Percentiles rank a stretch among this genome's conserved stretches.
Conservation (phyloP, 2,797 vertebrate species). For the Acipenser ruthenus region DNA sequence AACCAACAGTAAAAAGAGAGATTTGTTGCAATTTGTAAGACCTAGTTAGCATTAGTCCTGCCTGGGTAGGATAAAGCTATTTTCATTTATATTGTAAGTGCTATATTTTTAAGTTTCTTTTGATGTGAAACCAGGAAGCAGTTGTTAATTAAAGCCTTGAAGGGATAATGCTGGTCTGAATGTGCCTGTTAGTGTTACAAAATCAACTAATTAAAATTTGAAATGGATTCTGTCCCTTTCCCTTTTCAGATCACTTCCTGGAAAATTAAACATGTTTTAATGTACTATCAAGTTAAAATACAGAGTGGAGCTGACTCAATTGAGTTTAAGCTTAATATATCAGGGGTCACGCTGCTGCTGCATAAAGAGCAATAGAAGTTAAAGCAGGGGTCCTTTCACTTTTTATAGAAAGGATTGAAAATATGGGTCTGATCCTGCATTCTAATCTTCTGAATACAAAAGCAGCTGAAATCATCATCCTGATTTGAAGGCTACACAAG, state of each 20-base stretch:
- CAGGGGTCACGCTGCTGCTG: background rate
- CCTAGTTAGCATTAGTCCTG: background rate
- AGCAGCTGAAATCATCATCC: background rate
- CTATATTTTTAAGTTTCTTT: slow-evolving; percentile 30
- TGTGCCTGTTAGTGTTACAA: slow-evolving; percentile 53
- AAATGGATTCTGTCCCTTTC: slow-evolving; percentile 50
- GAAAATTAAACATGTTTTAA: slow-evolving; percentile 29
- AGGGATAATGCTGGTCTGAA: slow-evolving; percentile 57
- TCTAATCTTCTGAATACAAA: background rate
- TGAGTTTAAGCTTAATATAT: background rate
- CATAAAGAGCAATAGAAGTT: background rate
- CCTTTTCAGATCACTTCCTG: slow-evolving; percentile 40
- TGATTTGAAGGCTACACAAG: no score
- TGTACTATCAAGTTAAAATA: background rate
- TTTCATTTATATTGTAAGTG: background rate
- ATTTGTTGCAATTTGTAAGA: slow-evolving; percentile 27
- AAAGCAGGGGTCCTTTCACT: background rate
- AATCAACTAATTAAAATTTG: slow-evolving; percentile 62
- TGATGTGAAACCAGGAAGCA: slow-evolving; percentile 59
- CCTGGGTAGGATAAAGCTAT: background rate
- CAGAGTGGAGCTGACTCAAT: background rate
- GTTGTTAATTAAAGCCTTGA: slow-evolving; percentile 67
- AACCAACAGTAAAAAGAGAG: slow-evolving; percentile 24
- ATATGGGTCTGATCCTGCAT: background rate
- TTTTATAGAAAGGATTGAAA: slow-evolving; percentile 22